Evolutionary conservation across 2,113 vertebrate species (phyloP).

Genomic region (Platichthys stellatus): DNA sequence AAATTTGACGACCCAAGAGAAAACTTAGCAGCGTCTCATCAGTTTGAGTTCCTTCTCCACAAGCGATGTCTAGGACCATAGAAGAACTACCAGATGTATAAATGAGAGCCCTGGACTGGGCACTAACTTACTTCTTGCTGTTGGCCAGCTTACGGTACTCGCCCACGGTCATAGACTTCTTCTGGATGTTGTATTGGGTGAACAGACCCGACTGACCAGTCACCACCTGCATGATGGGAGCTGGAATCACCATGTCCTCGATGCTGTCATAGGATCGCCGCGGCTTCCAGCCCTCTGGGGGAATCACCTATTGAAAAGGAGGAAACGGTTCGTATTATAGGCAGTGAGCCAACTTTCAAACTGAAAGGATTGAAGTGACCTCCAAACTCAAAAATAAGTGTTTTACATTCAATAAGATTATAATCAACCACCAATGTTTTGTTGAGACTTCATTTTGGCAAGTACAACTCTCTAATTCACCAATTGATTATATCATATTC

Average conservation of each 20-base stretch:
- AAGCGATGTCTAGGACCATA: neutral
- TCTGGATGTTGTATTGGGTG: conserved; percentile 99
- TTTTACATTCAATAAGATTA: neutral
- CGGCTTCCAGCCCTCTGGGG: conserved; percentile 93
- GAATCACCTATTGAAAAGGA: conserved; percentile 75
- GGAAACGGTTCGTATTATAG: neutral
- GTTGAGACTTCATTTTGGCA: neutral
- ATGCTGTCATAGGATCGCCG: conserved; percentile 91
- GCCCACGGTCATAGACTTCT: conserved; percentile 95
- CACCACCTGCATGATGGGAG: conserved; percentile 97
- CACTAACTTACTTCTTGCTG: conserved; percentile 90
- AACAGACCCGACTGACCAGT: conserved; percentile 97
- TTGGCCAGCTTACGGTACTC: conserved; percentile 96
- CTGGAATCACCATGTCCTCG: conserved; percentile 94
- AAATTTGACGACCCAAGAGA: too few relatives aligned
- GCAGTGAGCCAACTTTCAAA: neutral
- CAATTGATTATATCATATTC: neutral
- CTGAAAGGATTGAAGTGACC: neutral
- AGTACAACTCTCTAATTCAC: neutral
- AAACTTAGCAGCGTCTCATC: neutral
- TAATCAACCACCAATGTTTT: neutral
- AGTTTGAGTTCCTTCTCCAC: neutral
- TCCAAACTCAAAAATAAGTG: neutral
- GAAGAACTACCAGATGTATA: neutral
- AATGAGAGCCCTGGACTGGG: neutral